These are phyloP conservation scores for Frankliniella fusca DNA, from an alignment of 2,888 invertebrate species.

Conservation along the genomic window DNA sequence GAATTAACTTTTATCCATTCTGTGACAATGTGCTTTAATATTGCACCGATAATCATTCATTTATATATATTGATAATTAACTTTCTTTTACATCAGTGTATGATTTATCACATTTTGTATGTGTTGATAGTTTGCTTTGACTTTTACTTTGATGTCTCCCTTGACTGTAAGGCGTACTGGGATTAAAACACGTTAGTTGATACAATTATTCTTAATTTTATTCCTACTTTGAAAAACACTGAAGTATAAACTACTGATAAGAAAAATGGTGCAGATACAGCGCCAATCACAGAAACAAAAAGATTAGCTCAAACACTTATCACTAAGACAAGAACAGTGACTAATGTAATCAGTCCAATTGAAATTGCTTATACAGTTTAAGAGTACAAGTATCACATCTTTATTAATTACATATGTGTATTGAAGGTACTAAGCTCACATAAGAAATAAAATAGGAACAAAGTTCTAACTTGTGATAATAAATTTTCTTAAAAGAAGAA, in stretches of 20 bases:
- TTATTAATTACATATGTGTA: background rate
- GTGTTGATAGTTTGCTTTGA: conserved; percentile 1
- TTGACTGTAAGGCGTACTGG: background rate
- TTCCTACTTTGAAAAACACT: background rate
- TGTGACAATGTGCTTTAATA: conserved; percentile 6
- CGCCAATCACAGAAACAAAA: background rate
- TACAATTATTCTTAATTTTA: background rate
- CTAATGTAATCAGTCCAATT: conserved; percentile 3
- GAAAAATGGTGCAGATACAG: background rate
- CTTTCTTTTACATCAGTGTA: background rate
- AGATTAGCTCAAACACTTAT: conserved; percentile 5
- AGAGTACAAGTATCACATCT: conserved; percentile 1
- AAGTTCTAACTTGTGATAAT: background rate
- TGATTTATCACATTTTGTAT: conserved; percentile 2
- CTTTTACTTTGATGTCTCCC: conserved; percentile 14
- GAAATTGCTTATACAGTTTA: background rate
- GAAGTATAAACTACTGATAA: background rate
- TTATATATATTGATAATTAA: no score
- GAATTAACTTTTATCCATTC: background rate
- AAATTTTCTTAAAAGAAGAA: background rate
- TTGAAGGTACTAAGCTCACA: background rate
- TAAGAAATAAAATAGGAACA: background rate
- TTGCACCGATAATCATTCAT: background rate
- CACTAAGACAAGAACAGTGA: conserved; percentile 2
- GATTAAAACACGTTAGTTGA: background rate